Conservation (phyloP, 2,797 vertebrate species). For the Malurus leucopterus region DNA sequence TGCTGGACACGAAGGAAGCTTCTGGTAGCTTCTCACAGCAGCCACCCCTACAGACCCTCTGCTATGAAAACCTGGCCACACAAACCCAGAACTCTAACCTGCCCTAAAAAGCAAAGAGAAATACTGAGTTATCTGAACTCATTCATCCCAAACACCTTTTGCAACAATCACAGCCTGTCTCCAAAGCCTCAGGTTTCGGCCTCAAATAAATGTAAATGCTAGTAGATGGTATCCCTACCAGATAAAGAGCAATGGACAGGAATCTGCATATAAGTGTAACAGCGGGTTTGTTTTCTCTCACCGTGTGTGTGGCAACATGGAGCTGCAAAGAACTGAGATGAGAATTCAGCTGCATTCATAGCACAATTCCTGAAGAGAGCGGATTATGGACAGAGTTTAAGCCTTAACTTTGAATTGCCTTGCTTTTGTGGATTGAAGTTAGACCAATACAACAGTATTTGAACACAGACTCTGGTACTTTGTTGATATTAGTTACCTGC, state of each 20-base stretch:
- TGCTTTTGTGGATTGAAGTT: conserved; percentile 41
- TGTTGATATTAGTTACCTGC: conserved; percentile 71
- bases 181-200: background rate
- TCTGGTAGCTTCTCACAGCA: background rate
- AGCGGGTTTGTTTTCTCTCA: background rate
- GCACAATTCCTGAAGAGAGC: background rate
- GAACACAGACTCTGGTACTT: conserved; percentile 55
- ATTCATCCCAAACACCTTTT: background rate
- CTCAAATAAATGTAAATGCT: background rate
- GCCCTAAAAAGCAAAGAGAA: background rate
- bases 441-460: conserved; percentile 48
- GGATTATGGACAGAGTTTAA: conserved; percentile 4
- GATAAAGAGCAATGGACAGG: background rate
- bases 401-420: conserved; percentile 46
- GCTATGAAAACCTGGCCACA: accelerated
- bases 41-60: background rate
- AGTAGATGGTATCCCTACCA: background rate
- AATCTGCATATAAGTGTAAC: background rate
- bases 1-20: background rate
- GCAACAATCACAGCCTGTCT: background rate
- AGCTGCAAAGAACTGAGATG: background rate
- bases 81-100: background rate
- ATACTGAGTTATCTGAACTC: background rate
- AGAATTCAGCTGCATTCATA: conserved; percentile 28
- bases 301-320: background rate